A percentile compares a stretch with the other conserved stretches of the same genome.
These are phyloP conservation scores for Malurus elegans DNA, from an alignment of 2,113 vertebrate species.

Conservation along the genomic window DNA sequence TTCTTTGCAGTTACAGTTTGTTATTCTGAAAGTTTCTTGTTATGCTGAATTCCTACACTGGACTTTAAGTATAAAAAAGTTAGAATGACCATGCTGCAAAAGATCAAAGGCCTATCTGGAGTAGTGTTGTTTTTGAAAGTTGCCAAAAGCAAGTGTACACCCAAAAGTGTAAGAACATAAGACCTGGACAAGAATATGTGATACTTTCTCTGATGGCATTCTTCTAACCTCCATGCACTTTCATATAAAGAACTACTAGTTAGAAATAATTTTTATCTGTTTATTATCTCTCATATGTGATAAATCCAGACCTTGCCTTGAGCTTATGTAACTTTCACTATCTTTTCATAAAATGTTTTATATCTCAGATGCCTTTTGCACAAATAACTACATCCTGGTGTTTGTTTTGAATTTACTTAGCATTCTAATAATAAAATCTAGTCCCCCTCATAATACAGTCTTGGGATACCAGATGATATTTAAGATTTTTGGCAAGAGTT, in stretches of 20 bases:
- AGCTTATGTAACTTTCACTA: not conserved
- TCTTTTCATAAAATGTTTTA: not conserved
- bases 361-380: not conserved
- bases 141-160: not conserved
- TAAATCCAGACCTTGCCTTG: not conserved
- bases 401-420: not conserved
- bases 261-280: not conserved
- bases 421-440: not conserved
- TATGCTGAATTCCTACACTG: not conserved
- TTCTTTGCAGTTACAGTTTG: not conserved
- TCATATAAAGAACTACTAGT: not conserved
- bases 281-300: not conserved
- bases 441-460: rapidly evolving
- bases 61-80: not conserved
- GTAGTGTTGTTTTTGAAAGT: not conserved
- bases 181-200: not conserved
- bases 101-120: not conserved
- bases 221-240: not conserved
- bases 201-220: not conserved
- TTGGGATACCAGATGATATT: not conserved
- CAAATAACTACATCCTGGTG: not conserved
- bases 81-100: not conserved
- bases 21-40: not conserved
- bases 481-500: not conserved
- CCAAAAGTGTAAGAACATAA: not conserved